Evolutionary conservation across 2,888 invertebrate species (phyloP).

Genomic region (Platerodrilus igneus): DNA sequence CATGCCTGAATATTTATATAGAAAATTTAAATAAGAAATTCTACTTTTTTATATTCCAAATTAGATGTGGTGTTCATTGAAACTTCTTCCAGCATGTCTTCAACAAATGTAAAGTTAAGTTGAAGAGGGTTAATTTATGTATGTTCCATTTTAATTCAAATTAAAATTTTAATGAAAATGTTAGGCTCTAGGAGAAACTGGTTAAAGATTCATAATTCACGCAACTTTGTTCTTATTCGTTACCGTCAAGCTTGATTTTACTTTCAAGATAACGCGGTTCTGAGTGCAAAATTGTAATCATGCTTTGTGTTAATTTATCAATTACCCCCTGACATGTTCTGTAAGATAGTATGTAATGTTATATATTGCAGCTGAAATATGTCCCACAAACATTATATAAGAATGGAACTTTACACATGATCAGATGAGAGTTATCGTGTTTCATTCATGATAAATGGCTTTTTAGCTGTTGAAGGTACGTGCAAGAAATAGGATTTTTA

Average conservation of each 20-base stretch:
- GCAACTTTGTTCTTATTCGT: constrained; percentile 27
- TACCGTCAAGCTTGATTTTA: constrained; percentile 21
- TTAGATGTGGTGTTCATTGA: too few relatives aligned
- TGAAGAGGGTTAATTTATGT: constrained; percentile 34
- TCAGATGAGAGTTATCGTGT: too few relatives aligned
- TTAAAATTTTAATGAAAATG: constrained; percentile 35
- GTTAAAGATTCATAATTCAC: constrained; percentile 32
- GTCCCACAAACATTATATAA: too few relatives aligned
- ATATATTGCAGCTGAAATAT: too few relatives aligned
- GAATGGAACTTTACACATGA: too few relatives aligned
- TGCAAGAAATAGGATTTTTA: too few relatives aligned
- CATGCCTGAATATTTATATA: too few relatives aligned
- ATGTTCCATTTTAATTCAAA: constrained; percentile 32
- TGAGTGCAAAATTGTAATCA: constrained; percentile 21
- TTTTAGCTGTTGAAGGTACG: too few relatives aligned
- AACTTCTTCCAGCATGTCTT: too few relatives aligned
- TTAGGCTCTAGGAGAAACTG: constrained; percentile 23
- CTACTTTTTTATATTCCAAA: too few relatives aligned
- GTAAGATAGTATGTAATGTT: constrained; percentile 13
- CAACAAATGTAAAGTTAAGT: constrained; percentile 17
- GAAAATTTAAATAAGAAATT: too few relatives aligned
- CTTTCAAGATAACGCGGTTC: constrained; percentile 22
- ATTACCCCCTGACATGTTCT: constrained; percentile 20
- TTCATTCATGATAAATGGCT: too few relatives aligned
- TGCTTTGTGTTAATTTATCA: constrained; percentile 28